Evolutionary conservation across 2,797 vertebrate species (phyloP).

Genomic region (Antrozous pallidus): DNA sequence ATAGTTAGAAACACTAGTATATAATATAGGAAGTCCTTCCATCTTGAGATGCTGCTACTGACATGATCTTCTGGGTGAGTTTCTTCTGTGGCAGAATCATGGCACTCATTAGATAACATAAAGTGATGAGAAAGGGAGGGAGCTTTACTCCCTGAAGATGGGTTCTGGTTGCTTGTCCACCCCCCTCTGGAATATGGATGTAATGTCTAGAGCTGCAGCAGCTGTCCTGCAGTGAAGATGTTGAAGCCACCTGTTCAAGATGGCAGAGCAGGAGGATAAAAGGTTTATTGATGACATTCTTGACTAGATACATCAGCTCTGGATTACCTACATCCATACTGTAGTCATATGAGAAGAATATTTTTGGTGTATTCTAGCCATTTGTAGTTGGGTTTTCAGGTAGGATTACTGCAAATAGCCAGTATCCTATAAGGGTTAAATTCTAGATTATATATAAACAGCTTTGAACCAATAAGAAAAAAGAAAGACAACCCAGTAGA

Average conservation of each 20-base stretch:
- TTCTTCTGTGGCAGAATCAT: background rate
- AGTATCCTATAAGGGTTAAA: background rate
- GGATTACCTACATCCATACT: background rate
- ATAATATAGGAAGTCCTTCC: background rate
- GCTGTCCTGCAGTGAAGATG: background rate
- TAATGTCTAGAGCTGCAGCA: background rate
- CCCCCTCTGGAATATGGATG: background rate
- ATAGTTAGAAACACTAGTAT: background rate
- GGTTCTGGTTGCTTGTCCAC: background rate
- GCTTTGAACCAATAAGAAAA: background rate
- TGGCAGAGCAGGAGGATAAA: background rate
- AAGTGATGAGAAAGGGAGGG: background rate
- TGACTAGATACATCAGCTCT: background rate
- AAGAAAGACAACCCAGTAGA: background rate
- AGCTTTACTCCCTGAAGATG: background rate
- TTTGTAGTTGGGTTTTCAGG: background rate
- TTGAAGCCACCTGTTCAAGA: background rate
- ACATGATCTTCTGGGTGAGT: background rate
- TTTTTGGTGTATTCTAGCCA: background rate
- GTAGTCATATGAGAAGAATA: background rate
- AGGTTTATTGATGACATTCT: background rate
- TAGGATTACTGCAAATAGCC: background rate
- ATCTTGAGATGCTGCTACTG: background rate
- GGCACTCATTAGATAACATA: background rate
- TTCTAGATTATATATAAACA: background rate